Evolutionary conservation across 2,888 invertebrate genomes (phyloP).

Genomic region (Buathra laborator): DNA sequence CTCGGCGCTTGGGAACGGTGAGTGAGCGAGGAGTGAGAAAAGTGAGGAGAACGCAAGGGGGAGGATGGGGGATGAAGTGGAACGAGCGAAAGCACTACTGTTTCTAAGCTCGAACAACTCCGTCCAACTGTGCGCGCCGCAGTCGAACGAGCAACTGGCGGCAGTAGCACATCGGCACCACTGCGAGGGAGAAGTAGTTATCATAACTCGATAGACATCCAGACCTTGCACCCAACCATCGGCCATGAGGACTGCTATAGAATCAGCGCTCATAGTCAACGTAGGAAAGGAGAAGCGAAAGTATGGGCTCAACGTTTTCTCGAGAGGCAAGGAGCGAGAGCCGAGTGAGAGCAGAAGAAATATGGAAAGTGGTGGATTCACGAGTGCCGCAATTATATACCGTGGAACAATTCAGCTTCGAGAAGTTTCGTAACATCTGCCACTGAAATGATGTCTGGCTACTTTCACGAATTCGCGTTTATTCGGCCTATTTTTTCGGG

Average conservation of each 20-base stretch:
- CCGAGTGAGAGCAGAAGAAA: constrained; percentile 12
- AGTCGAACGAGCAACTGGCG: constrained; percentile 55
- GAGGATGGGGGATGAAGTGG: constrained; percentile 19
- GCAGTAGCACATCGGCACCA: constrained; percentile 31
- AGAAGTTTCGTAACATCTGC: constrained; percentile 42
- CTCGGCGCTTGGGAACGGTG: constrained; percentile 16
- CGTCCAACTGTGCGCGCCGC: constrained; percentile 60
- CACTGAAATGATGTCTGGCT: constrained; percentile 6
- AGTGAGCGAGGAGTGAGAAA: constrained; percentile 11
- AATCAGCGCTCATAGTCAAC: neutral
- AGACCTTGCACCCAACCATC: constrained; percentile 3
- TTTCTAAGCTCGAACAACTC: constrained; percentile 67
- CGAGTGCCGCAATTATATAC: constrained; percentile 22
- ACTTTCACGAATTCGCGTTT: neutral
- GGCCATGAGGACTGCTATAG: neutral
- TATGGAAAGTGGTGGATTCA: neutral
- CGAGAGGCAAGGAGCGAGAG: neutral
- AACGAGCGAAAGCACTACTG: constrained; percentile 51
- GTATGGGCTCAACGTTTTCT: neutral
- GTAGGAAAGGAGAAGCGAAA: neutral
- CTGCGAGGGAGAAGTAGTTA: constrained; percentile 68
- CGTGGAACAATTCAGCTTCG: neutral
- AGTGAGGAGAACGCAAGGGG: constrained; percentile 1
- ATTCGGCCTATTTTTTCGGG: neutral
- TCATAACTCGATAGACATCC: constrained; percentile 73